phyloP scores from a whole-genome alignment of 1,140 invertebrate species.

The Philotrypesis tridentata region DNA sequence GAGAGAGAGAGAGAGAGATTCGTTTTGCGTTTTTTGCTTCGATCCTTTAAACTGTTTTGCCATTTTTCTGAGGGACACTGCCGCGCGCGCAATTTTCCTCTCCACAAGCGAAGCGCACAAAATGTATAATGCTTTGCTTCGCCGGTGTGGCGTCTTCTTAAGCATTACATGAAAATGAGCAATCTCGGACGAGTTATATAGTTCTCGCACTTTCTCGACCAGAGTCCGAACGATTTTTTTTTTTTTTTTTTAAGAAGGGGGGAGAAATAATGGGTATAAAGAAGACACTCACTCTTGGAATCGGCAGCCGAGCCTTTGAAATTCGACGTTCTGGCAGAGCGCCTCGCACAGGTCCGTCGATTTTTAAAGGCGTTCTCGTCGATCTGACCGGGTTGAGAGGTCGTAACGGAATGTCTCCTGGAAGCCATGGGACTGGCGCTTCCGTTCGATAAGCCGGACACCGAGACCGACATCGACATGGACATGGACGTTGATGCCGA shows the following conservation, averaged over 20 bases:
- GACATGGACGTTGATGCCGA: constrained; percentile 86
- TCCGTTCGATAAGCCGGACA: constrained; percentile 84
- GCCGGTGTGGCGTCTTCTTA: no score
- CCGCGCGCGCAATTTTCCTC: not conserved
- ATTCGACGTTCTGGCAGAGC: constrained; percentile 83
- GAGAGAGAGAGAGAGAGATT: not conserved
- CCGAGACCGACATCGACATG: constrained; percentile 85
- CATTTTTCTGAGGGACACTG: not conserved
- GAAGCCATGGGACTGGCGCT: constrained; percentile 85
- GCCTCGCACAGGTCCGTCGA: constrained; percentile 81
- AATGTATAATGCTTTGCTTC: not conserved
- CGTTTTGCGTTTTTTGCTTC: not conserved
- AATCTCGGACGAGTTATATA: no score
- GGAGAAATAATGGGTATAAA: not conserved
- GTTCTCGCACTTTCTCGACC: no score
- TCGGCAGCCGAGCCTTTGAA: constrained; percentile 75
- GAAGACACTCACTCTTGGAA: constrained; percentile 53
- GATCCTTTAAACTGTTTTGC: not conserved
- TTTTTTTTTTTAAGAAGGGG: no score
- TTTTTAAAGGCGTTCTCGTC: constrained; percentile 82
- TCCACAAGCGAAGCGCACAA: not conserved
- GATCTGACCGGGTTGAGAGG: constrained; percentile 78
- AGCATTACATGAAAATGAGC: no score
- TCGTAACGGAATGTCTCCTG: constrained; percentile 86
- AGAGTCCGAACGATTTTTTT: no score